phyloP scores from a whole-genome alignment of 2,888 invertebrate species.

The Phytoseiulus persimilis region DNA sequence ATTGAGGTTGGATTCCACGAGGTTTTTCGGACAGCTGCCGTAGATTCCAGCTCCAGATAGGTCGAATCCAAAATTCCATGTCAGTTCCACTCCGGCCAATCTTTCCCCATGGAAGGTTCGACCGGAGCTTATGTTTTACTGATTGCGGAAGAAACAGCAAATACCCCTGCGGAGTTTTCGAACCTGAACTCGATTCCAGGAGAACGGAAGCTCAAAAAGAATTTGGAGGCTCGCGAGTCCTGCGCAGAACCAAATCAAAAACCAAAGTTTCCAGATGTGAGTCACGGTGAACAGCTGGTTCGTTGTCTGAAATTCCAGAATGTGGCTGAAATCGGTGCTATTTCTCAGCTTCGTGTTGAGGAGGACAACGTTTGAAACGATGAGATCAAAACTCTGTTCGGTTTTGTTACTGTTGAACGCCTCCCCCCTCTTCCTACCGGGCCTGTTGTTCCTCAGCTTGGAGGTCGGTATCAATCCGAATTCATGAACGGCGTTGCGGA shows the following conservation, averaged over 20 bases:
- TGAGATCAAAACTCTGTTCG: neutral
- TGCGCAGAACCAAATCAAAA: neutral
- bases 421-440: neutral
- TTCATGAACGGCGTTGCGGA: neutral
- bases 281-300: neutral
- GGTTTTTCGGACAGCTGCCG: too few species aligned
- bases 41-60: too few species aligned
- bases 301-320: neutral
- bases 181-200: neutral
- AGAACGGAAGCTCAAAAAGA: neutral
- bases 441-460: neutral
- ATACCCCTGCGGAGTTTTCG: neutral
- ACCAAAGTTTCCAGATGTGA: neutral
- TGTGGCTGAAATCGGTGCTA: neutral
- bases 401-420: neutral
- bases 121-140: too few species aligned
- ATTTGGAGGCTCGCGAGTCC: neutral
- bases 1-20: too few species aligned
- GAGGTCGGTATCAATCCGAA: neutral
- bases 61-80: too few species aligned
- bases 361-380: neutral
- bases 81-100: too few species aligned
- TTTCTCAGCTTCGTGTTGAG: neutral
- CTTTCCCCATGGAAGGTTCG: too few species aligned
- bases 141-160: too few species aligned